phyloP scores from a whole-genome alignment of 2,113 vertebrate genomes.

The Anthoscopus minutus region DNA sequence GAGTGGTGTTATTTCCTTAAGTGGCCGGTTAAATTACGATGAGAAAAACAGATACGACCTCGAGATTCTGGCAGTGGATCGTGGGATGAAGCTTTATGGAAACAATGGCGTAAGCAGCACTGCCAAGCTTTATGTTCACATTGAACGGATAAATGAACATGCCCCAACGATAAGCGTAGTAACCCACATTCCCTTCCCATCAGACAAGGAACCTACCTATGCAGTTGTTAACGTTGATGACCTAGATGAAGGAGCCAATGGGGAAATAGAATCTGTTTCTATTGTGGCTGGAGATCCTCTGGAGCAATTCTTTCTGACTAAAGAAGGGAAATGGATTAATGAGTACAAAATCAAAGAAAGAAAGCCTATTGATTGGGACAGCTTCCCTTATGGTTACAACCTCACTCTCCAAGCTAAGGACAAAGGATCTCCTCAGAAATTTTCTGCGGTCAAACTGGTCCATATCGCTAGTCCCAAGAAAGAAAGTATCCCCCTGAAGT shows the following conservation, averaged over 20 bases:
- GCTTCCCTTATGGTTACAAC: conserved; percentile 82
- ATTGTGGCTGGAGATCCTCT: conserved; percentile 86
- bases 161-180: conserved; percentile 81
- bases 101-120: conserved; percentile 98
- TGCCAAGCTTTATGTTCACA: conserved; percentile 92
- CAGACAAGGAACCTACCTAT: conserved; percentile 80
- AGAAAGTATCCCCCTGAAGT: conserved; percentile 67
- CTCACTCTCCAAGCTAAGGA: conserved; percentile 93
- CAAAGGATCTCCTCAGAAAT: conserved; percentile 85
- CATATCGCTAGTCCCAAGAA: conserved; percentile 75
- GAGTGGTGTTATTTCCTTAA: conserved; percentile 90
- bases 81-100: conserved; percentile 97
- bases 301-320: conserved; percentile 82
- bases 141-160: conserved; percentile 90
- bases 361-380: conserved; percentile 81
- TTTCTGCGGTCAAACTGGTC: conserved; percentile 77
- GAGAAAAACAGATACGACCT: conserved; percentile 88
- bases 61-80: conserved; percentile 93
- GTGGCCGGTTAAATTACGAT: conserved; percentile 85
- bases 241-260: conserved; percentile 86
- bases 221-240: conserved; percentile 86
- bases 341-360: conserved; percentile 85
- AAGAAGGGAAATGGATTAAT: conserved; percentile 77
- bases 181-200: conserved; percentile 74
- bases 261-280: conserved; percentile 87